Conservation (phyloP, 2,888 invertebrate genomes). For the Chrysomela aeneicollis region DNA sequence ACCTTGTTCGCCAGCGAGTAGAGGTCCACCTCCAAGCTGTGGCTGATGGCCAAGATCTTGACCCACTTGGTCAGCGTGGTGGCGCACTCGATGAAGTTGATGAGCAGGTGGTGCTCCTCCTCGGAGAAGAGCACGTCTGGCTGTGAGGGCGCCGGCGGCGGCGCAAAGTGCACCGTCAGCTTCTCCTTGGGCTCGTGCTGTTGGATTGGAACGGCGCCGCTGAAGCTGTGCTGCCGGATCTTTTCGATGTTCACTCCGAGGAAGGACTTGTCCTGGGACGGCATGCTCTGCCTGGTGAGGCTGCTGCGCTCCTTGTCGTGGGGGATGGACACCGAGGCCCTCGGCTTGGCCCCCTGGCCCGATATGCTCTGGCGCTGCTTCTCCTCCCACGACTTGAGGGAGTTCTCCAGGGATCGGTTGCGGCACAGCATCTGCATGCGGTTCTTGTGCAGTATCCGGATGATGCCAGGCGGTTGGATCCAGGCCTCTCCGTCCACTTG, state of each 20-base stretch:
- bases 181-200: slow-evolving; percentile 47
- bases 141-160: slow-evolving; percentile 50
- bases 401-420: slow-evolving; percentile 89
- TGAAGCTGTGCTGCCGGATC: slow-evolving; percentile 60
- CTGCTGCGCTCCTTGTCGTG: slow-evolving; percentile 59
- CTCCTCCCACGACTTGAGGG: slow-evolving; percentile 87
- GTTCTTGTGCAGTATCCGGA: slow-evolving; percentile 95
- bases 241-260: slow-evolving; percentile 59
- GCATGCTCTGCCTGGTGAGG: slow-evolving; percentile 60
- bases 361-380: slow-evolving; percentile 74
- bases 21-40: slow-evolving; percentile 77
- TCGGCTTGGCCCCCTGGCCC: slow-evolving; percentile 61
- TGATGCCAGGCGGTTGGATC: slow-evolving; percentile 96
- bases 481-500: slow-evolving; percentile 98
- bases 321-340: slow-evolving; percentile 52
- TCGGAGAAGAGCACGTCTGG: slow-evolving; percentile 64
- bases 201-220: slow-evolving; percentile 56
- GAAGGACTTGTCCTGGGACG: slow-evolving; percentile 58
- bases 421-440: slow-evolving; percentile 95
- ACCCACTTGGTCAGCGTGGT: slow-evolving; percentile 89
- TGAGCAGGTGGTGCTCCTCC: slow-evolving; percentile 75
- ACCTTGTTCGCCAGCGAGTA: slow-evolving; percentile 78
- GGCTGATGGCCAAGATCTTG: slow-evolving; percentile 66
- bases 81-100: slow-evolving; percentile 83
- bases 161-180: slow-evolving; percentile 55